A percentile compares a stretch with the other conserved stretches of the same genome.
Conservation (phyloP, 35 echinoderm and acorn worm genomes). For the Nesometra sesokonis region DNA sequence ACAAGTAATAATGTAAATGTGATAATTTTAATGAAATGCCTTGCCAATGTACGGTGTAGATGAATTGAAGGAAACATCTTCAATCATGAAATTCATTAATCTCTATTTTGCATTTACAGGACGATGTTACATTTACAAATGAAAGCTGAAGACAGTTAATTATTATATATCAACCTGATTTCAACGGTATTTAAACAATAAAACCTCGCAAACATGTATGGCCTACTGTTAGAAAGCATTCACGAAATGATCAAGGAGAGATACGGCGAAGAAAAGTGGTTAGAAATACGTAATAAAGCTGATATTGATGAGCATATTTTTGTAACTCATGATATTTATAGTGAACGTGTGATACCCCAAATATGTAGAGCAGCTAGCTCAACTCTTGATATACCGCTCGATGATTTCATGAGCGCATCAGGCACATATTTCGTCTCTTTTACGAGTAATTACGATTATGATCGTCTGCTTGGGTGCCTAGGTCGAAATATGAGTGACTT, state of each 20-base stretch:
- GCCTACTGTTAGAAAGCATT: conserved; percentile 69
- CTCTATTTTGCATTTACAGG: no score
- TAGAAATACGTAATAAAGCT: conserved; percentile 56
- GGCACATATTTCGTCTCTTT: conserved; percentile 67
- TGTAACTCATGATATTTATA: conserved; percentile 85
- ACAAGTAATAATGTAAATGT: no score
- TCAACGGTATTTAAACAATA: no score
- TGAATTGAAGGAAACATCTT: no score
- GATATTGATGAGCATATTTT: conserved; percentile 77
- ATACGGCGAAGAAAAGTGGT: conserved; percentile 64
- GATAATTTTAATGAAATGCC: no score
- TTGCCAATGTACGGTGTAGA: no score
- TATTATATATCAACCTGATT: no score
- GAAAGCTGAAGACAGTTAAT: no score
- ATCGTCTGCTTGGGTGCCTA: conserved; percentile 71
- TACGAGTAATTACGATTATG: conserved; percentile 82
- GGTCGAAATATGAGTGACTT: conserved; percentile 84
- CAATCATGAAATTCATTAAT: no score
- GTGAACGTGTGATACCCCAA: conserved; percentile 70
- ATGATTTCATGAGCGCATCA: conserved; percentile 52
- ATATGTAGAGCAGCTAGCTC: conserved; percentile 46
- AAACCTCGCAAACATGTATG: conserved; percentile 86
- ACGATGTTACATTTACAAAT: no score
- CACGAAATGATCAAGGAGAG: conserved; percentile 70
- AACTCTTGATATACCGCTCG: conserved; percentile 13